Percentiles rank a stretch among this genome's conserved stretches.
These are phyloP conservation scores for Eristalis tenax DNA, from an alignment of 2,888 invertebrate genomes.

Conservation along the genomic window DNA sequence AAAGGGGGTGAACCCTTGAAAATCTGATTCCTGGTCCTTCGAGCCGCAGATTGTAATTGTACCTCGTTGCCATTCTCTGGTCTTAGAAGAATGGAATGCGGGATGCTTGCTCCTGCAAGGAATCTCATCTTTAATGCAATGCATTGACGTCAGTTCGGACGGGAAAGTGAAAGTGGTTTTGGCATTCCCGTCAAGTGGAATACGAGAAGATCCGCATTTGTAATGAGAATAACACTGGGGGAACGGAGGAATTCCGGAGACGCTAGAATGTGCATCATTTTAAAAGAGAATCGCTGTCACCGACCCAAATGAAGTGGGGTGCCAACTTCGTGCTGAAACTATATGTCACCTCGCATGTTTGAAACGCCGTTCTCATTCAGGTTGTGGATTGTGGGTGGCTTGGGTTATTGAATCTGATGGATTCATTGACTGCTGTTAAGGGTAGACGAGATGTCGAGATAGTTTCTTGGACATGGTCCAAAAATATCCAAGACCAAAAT, in stretches of 20 bases:
- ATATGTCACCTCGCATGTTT: neutral
- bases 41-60: neutral
- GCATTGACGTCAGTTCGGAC: slow-evolving; percentile 14
- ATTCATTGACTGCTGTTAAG: too few relatives aligned
- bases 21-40: neutral
- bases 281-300: neutral
- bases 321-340: neutral
- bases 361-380: neutral
- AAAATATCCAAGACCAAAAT: too few relatives aligned
- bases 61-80: neutral
- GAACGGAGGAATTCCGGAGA: neutral
- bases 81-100: neutral
- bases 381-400: too few relatives aligned
- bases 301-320: neutral
- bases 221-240: slow-evolving; percentile 38
- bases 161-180: neutral
- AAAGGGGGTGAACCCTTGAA: neutral
- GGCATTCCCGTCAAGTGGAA: slow-evolving; percentile 14
- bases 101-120: neutral
- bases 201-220: slow-evolving; percentile 37
- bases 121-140: slow-evolving; percentile 30
- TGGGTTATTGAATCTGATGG: too few relatives aligned
- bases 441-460: too few relatives aligned
- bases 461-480: too few relatives aligned
- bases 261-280: neutral